Conservation (phyloP, 2,113 vertebrate species). For the Takifugu bimaculatus region DNA sequence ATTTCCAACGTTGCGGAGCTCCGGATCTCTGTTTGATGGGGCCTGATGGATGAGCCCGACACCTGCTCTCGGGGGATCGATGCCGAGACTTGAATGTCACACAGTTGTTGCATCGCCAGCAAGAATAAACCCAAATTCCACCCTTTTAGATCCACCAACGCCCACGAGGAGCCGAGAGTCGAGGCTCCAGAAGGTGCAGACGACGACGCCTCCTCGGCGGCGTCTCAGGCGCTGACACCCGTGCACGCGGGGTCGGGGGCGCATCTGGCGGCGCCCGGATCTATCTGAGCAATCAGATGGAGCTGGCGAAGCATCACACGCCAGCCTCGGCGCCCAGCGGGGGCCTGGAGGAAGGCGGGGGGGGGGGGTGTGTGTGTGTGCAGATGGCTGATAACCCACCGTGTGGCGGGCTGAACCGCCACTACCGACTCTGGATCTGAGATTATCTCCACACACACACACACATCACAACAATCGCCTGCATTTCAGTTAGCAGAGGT, state of each 20-base stretch:
- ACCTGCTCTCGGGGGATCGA: constrained; percentile 4
- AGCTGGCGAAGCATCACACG: constrained; percentile 58
- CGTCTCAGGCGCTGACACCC: constrained; percentile 34
- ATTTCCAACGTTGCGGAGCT: constrained; percentile 41
- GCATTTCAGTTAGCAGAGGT: too few relatives aligned
- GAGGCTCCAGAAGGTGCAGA: background rate
- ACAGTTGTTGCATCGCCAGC: background rate
- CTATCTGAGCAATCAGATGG: constrained; percentile 55
- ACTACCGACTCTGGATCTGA: too few relatives aligned
- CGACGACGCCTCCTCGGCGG: constrained; percentile 22
- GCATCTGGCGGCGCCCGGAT: constrained; percentile 59
- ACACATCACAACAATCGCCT: too few relatives aligned
- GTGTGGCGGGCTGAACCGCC: background rate
- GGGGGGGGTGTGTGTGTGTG: constrained; percentile 31
- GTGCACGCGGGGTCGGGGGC: constrained; percentile 33
- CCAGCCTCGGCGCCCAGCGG: constrained; percentile 22
- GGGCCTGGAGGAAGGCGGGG: constrained; percentile 14
- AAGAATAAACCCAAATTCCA: too few relatives aligned
- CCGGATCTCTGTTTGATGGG: constrained; percentile 9
- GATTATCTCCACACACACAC: too few relatives aligned
- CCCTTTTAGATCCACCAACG: too few relatives aligned
- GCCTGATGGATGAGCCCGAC: constrained; percentile 17
- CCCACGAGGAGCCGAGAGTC: too few relatives aligned
- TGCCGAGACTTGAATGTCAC: constrained; percentile 17
- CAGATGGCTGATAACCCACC: constrained; percentile 52